These are phyloP conservation scores for Camponotus floridanus DNA, from an alignment of 1,140 invertebrate genomes.

Conservation along the genomic window DNA sequence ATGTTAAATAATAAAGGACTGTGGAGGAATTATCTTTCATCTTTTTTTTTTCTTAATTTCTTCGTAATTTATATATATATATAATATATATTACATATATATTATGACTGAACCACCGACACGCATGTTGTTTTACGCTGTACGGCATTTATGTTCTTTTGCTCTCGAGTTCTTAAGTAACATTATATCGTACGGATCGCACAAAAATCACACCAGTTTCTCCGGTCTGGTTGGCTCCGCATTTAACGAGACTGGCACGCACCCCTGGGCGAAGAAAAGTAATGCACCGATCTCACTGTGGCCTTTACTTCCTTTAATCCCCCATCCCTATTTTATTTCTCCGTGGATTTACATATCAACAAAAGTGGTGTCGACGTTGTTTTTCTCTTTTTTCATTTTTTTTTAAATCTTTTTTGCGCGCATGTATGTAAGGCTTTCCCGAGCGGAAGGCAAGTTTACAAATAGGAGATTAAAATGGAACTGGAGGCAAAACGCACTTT, in stretches of 20 bases:
- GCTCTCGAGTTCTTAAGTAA: slow-evolving; percentile 82
- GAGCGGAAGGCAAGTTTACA: slow-evolving; percentile 76
- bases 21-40: slow-evolving; percentile 83
- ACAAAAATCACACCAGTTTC: slow-evolving; percentile 78
- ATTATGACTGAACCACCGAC: slow-evolving; percentile 84
- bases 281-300: slow-evolving; percentile 73
- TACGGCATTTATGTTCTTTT: slow-evolving; percentile 79
- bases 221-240: slow-evolving; percentile 68
- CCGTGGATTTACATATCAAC: slow-evolving; percentile 73
- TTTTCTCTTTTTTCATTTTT: slow-evolving; percentile 34
- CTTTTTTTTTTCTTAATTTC: slow-evolving; percentile 74
- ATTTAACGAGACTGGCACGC: slow-evolving; percentile 71
- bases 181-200: slow-evolving; percentile 75
- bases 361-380: slow-evolving; percentile 84
- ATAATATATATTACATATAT: slow-evolving; percentile 85
- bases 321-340: slow-evolving; percentile 72
- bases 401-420: slow-evolving; percentile 75
- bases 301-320: slow-evolving; percentile 69
- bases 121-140: slow-evolving; percentile 81
- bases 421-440: slow-evolving; percentile 69
- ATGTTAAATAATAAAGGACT: slow-evolving; percentile 86
- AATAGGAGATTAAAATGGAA: slow-evolving; percentile 74
- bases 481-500: slow-evolving; percentile 73
- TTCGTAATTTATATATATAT: slow-evolving; percentile 77
- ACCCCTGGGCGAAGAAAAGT: slow-evolving; percentile 75